Evolutionary conservation across 2,797 vertebrate species (phyloP).

Genomic region (Acridotheres tristis): DNA sequence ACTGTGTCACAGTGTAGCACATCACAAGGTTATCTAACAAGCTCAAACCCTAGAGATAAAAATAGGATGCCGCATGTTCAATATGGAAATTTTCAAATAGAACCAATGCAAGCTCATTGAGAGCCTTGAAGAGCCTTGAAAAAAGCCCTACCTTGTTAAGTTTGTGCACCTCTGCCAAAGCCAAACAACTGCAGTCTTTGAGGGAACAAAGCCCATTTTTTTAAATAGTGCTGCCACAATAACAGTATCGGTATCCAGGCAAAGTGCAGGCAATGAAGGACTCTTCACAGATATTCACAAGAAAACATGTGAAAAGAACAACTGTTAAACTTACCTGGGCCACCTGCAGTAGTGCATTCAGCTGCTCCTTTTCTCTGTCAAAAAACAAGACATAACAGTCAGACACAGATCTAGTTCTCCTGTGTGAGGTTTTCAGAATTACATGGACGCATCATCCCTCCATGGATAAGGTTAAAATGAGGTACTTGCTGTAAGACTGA

Average conservation of each 20-base stretch:
- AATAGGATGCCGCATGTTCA: conserved; percentile 1
- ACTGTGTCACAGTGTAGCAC: background rate
- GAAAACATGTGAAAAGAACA: background rate
- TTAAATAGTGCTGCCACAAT: background rate
- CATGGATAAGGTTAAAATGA: background rate
- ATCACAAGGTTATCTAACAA: conserved; percentile 28
- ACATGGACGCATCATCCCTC: background rate
- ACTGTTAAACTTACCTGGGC: conserved; percentile 65
- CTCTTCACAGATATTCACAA: background rate
- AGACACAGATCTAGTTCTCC: background rate
- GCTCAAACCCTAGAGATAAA: background rate
- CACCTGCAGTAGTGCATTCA: conserved; percentile 52
- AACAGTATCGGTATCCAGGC: background rate
- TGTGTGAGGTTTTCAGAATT: background rate
- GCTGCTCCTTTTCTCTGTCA: conserved; percentile 69
- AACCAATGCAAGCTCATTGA: background rate
- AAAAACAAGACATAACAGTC: background rate
- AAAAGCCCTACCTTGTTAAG: background rate
- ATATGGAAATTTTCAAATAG: background rate
- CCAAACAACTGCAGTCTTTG: background rate
- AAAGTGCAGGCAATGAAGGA: background rate
- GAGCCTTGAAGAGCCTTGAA: background rate
- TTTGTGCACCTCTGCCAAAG: background rate
- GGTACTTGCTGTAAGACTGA: background rate
- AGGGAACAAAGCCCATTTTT: background rate